Evolutionary conservation across 2,113 vertebrate species (phyloP), one percentile per base, ranked within the genome.

Genomic region (Lethenteron camtschaticum): DNA sequence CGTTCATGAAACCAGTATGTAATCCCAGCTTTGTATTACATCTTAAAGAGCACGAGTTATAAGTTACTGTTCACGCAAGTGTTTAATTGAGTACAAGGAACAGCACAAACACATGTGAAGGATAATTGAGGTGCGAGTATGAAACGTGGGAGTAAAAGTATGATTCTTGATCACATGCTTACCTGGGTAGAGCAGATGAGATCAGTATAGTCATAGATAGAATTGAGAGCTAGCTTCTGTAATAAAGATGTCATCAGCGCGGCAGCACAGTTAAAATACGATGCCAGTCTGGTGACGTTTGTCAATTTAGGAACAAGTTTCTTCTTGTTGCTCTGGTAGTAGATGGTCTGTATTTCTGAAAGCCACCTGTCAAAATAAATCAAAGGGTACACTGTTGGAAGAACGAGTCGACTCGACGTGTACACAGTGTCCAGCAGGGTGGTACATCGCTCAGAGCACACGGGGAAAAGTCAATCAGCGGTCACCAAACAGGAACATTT

Each of bases 211-310:
- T 86, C 85, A 24, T 78, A 78, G 73, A 90, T 77, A 63, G 89
- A 95, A 69, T 77, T 71, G 8, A 89, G 60, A 18, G 78, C 76
- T 9, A 95, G 81, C 14, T 73, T 79, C 75, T 91, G 86, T 10
- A 95, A 80, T 63, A 87, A 86, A 41, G 63, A 70, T 41, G 84
- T 86, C 89, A 91, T 90, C 72, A 95, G 81, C 1, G 80, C 69
- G 10, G 85, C 82, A 1, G 75, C 79, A 70, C 85, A 86, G 77
- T 81, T 75, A 71, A 87, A 90, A 77, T 88, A 94, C 69, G 85
- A 82, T 60, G 79, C 78, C 57, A 87, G 69, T 75, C 78, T 85
- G 73, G 77, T 59, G 66, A 73, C 75, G 70, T 74, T 83, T 72
- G 74, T 78, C 66, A 73, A 76, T 20, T 73, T 74, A 68, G 85